Evolutionary conservation across 35 echinoderm and acorn worm species (phyloP), one percentile per base, ranked within the genome.

Genomic region (Apostichopus californicus): DNA sequence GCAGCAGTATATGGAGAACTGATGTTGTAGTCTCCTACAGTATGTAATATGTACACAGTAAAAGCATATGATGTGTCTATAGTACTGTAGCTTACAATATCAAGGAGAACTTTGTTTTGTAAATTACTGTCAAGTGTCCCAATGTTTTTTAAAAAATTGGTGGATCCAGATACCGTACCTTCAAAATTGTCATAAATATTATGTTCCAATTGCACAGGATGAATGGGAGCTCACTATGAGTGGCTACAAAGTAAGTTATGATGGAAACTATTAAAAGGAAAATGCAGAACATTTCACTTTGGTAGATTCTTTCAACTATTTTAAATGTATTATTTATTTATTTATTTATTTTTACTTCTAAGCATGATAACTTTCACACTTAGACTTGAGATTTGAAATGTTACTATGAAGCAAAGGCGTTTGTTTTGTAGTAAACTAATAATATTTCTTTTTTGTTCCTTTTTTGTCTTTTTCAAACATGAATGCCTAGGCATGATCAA

Each of bases 171-270:
- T 18, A 20, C 11, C 71, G 1, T 46, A 46, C 46, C 4, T 54
- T 24, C 14, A 82, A 82, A 82, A 46, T 46, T 57, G 25, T 57
- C 58, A 61, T 61, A 61, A 61, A 3, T 82, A 52, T 82, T 60
- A 10, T 72, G 57, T 89, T 53, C 61, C 64, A 72, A 21, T 34
- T 73, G n/a, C 53, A 91, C 89, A 91, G 89, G 77, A 77, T 79
- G 89, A 91, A 79, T 91, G 89, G 89, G 89, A 91, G 26, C 89
- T 91, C 9, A 91, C 89, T 60, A 91, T 91, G 77, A 79, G 89
- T 56, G 89, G 89, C 21, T 91, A 91, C 89, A 91, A 73, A 91
- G 89, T 91, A 91, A 91, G 89, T 91, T 79, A 21, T 61, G 17
- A 75, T 22, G 58, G 58, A 61, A 9, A 61, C 5, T 9, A 2